Conservation (phyloP, 1,140 invertebrate species). For the Chironomus striatipennis region DNA sequence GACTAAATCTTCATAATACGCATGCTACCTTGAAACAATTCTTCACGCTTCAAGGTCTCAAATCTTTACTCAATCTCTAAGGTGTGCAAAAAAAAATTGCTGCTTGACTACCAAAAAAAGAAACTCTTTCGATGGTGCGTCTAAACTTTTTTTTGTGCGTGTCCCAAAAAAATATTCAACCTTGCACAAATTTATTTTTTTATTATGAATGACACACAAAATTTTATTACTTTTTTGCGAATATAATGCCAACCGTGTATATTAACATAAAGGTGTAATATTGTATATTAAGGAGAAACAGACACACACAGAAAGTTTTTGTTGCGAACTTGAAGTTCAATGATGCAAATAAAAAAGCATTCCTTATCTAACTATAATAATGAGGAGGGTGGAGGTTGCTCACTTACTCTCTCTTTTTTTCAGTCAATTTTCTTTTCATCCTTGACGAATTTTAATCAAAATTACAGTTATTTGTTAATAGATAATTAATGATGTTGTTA, state of each 20-base stretch:
- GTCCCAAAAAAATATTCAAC: neutral
- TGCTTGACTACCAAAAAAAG: too few relatives aligned
- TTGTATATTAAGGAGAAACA: neutral
- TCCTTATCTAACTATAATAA: neutral
- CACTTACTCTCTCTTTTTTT: neutral
- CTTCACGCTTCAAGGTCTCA: neutral
- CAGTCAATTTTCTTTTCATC: neutral
- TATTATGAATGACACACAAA: too few relatives aligned
- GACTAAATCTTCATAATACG: neutral
- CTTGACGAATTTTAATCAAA: neutral
- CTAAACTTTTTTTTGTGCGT: neutral
- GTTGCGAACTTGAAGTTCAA: neutral
- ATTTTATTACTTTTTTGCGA: too few relatives aligned
- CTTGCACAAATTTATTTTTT: too few relatives aligned
- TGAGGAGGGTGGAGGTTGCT: neutral
- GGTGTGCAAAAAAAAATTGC: neutral
- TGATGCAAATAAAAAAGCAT: too few relatives aligned
- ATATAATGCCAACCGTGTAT: too few relatives aligned
- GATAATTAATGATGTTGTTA: too few relatives aligned
- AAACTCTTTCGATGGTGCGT: neutral
- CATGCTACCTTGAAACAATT: constrained; percentile 7
- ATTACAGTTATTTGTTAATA: neutral
- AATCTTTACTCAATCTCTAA: neutral
- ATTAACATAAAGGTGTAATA: too few relatives aligned
- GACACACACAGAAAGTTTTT: neutral